Percentiles rank a stretch among this genome's conserved stretches.
These are phyloP conservation scores for Orthosia gothica DNA, from an alignment of 2,888 invertebrate species.

Conservation along the genomic window DNA sequence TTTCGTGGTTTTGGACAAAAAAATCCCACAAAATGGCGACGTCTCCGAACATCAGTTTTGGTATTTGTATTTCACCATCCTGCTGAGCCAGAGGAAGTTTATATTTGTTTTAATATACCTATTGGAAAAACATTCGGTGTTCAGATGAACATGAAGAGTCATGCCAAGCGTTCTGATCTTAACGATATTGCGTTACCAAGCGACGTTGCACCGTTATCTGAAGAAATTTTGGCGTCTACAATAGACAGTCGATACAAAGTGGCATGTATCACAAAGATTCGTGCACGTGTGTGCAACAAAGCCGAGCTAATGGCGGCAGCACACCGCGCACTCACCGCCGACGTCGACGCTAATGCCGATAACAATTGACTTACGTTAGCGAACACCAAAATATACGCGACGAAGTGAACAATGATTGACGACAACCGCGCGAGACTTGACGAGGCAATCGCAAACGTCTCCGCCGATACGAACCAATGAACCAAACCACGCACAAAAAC, in stretches of 20 bases:
- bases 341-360: constrained; percentile 63
- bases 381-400: constrained; percentile 45
- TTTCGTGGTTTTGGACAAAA: constrained; percentile 23
- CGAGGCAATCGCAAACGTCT: constrained; percentile 31
- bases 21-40: neutral
- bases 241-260: constrained; percentile 63
- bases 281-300: constrained; percentile 63
- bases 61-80: constrained; percentile 42
- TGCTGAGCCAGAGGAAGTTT: constrained; percentile 24
- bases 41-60: constrained; percentile 15
- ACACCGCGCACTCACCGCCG: constrained; percentile 43
- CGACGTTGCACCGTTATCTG: constrained; percentile 63
- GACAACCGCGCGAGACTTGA: constrained; percentile 35
- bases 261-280: constrained; percentile 62
- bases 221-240: constrained; percentile 68
- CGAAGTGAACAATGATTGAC: constrained; percentile 61
- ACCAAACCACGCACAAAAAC: constrained; percentile 69
- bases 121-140: constrained; percentile 30
- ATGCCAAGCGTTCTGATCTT: constrained; percentile 55
- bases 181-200: constrained; percentile 51
- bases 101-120: constrained; percentile 31
- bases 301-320: constrained; percentile 49
- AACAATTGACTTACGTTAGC: constrained; percentile 63
- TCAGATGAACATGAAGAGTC: constrained; percentile 18
- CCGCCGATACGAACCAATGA: constrained; percentile 36